Conservation (phyloP, 2,888 invertebrate species). For the Polyploca ridens region DNA sequence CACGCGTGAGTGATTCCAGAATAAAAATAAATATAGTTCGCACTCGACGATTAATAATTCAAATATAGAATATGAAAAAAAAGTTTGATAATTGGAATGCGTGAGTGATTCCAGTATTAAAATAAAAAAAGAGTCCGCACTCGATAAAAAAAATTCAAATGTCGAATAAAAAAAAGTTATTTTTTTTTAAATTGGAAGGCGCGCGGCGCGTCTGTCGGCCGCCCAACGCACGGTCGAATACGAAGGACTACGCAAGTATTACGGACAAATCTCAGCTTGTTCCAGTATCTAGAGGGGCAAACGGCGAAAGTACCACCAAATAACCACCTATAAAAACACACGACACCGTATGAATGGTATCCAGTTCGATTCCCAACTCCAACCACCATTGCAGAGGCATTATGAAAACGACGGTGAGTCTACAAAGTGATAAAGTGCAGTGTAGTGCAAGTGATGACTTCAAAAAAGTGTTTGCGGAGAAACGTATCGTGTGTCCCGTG, state of each 20-base stretch:
- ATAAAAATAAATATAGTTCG: background rate
- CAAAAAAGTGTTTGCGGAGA: constrained; percentile 66
- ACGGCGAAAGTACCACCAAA: constrained; percentile 81
- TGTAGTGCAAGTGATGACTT: constrained; percentile 71
- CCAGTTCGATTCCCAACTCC: constrained; percentile 81
- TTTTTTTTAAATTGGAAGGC: constrained; percentile 34
- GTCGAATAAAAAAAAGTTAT: background rate
- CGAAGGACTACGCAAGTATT: constrained; percentile 68
- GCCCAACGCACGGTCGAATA: constrained; percentile 61
- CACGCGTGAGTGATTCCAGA: background rate
- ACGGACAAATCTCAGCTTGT: constrained; percentile 37
- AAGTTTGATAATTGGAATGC: too few species aligned
- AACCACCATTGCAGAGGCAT: constrained; percentile 79
- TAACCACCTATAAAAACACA: constrained; percentile 82
- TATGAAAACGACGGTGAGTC: constrained; percentile 81
- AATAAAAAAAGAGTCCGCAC: background rate
- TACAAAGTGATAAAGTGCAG: constrained; percentile 55
- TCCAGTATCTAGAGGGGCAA: constrained; percentile 63
- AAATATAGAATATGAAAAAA: too few species aligned
- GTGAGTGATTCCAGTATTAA: background rate
- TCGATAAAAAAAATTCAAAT: background rate
- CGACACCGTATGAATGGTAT: constrained; percentile 66
- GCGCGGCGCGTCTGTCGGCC: constrained; percentile 69
- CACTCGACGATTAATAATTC: too few species aligned
- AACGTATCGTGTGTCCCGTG: constrained; percentile 54